phyloP scores from a whole-genome alignment of 2,113 vertebrate species.

The Pterophyllum scalare region DNA sequence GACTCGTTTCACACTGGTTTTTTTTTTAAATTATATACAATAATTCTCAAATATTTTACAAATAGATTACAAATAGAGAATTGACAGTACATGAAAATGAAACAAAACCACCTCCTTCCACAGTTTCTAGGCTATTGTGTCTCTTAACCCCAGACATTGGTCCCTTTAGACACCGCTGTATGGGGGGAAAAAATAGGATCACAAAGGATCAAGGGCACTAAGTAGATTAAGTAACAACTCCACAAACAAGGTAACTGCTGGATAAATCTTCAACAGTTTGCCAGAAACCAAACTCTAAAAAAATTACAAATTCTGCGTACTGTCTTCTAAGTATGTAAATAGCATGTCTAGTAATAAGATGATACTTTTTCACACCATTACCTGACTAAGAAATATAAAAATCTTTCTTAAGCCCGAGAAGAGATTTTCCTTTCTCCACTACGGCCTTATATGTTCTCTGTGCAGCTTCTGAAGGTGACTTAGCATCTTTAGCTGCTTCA shows the following conservation, averaged over 20 bases:
- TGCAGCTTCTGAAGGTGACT: background rate
- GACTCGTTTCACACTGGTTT: too few species aligned
- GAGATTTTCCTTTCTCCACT: fast-evolving
- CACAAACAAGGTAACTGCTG: background rate
- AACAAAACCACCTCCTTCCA: background rate
- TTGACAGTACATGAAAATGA: background rate
- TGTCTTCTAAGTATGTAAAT: background rate
- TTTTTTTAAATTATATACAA: too few species aligned
- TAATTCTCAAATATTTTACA: too few species aligned
- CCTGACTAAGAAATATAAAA: background rate
- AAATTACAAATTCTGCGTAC: fast-evolving
- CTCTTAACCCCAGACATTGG: background rate
- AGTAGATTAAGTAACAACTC: background rate
- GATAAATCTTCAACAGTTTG: background rate
- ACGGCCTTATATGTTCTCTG: background rate
- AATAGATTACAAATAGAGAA: background rate
- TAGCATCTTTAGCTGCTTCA: conserved; percentile 8
- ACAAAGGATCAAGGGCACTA: background rate
- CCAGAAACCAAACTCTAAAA: background rate
- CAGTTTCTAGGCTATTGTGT: background rate
- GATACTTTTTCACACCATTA: fast-evolving
- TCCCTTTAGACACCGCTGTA: background rate
- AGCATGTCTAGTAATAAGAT: fast-evolving
- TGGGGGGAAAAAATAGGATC: background rate
- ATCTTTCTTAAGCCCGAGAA: background rate